Evolutionary conservation across 2,888 invertebrate genomes (phyloP).

Genomic region (Andrena dorsata): DNA sequence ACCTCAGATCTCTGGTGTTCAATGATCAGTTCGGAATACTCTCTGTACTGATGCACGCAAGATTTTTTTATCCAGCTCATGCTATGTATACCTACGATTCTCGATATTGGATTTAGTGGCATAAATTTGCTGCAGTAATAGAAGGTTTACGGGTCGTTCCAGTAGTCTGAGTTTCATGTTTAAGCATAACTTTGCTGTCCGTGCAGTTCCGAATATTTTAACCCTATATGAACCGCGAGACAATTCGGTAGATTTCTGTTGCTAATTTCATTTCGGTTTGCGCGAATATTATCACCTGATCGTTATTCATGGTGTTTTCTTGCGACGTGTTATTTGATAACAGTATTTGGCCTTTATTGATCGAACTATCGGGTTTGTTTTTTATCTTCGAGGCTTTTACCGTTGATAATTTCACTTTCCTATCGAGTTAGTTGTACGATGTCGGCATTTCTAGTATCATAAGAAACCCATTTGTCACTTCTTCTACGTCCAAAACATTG

Average conservation of each 20-base stretch:
- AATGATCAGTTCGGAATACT: constrained; percentile 33
- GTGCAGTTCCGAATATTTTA: constrained; percentile 5
- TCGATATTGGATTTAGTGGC: constrained; percentile 23
- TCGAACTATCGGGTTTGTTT: neutral
- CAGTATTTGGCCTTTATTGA: neutral
- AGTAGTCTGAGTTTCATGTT: neutral
- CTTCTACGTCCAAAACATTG: neutral
- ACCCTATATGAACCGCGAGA: neutral
- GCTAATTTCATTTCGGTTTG: neutral
- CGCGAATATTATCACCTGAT: neutral
- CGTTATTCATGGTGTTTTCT: neutral
- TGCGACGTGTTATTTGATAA: neutral
- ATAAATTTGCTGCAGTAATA: constrained; percentile 8
- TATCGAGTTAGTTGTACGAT: neutral
- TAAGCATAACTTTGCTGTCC: neutral
- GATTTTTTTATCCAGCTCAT: constrained; percentile 2
- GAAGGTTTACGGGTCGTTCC: neutral
- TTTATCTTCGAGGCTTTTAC: neutral
- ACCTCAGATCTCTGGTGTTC: constrained; percentile 18
- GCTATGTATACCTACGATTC: neutral
- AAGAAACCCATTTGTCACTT: neutral
- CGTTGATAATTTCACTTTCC: neutral
- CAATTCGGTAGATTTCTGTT: neutral
- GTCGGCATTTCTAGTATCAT: neutral
- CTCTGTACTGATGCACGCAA: constrained; percentile 30